These are phyloP conservation scores for Candidula unifasciata DNA, from an alignment of 2,888 invertebrate genomes.

Conservation along the genomic window DNA sequence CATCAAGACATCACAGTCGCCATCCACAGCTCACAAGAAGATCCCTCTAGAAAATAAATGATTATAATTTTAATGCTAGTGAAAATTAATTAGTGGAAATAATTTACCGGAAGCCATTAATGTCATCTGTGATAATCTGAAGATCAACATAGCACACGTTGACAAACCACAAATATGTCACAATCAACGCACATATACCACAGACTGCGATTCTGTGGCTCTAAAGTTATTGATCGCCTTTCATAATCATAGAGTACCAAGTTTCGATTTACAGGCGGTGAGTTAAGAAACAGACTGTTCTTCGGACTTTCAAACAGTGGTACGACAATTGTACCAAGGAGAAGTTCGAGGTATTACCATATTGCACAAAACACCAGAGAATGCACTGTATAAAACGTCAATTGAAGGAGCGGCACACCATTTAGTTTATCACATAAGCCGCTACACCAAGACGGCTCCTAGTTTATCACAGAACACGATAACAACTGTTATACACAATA, in stretches of 20 bases:
- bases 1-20: too few species aligned
- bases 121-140: not conserved
- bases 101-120: not conserved
- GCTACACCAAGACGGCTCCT: not conserved
- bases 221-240: too few species aligned
- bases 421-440: too few species aligned
- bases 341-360: not conserved
- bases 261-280: too few species aligned
- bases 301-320: too few species aligned
- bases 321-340: not conserved
- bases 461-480: not conserved
- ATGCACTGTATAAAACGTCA: not conserved
- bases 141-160: not conserved
- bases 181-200: too few species aligned
- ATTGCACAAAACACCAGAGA: not conserved
- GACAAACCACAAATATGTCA: too few species aligned
- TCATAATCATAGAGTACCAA: too few species aligned
- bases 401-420: not conserved
- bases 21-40: not conserved
- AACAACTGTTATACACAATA: conserved; percentile 23
- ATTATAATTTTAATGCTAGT: not conserved
- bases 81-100: not conserved
- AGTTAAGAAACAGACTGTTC: too few species aligned
- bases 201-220: not conserved
- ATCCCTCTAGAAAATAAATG: not conserved